Base-by-base conservation (phyloP, 2,888 invertebrate genomes). In the Diachrysia chrysitis region DNA sequence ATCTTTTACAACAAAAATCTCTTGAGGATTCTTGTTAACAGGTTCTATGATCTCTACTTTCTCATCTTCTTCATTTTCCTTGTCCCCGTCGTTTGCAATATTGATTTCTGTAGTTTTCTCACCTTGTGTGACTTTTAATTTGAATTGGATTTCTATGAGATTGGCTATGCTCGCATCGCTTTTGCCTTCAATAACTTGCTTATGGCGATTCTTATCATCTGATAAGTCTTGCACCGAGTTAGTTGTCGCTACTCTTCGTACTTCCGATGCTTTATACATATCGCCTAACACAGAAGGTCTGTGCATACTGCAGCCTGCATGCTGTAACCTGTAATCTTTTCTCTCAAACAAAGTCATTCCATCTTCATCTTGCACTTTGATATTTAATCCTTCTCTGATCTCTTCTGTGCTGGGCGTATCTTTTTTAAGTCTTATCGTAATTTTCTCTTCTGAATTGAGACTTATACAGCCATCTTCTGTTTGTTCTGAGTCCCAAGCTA, bases 81-180 rank as follows among this genome's bases (percentile, higher is more conserved):
- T 77, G 9, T 64, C 63, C 42, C 42, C 63, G 10, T 84, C 85
- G 53, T 89, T 88, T 17, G 78, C 85, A 55, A 90, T 74, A 73
- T 88, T 85, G 1, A 89, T 69, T 70, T 88, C 89, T 25, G 88
- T 85, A 0, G 82, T 86, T 81, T 89, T 89, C 19, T 93, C 90
- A 0, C 87, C 88, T 63, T 89, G 87, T 61, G 85, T 87, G 1
- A 93, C 85, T 73, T 88, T 90, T 9, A 93, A 69, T 66, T 90
- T 91, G 46, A 94, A 89, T 70, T 90, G 87, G 48, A 94, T 92
- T 85, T 93, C 93, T 58, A 93, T 85, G 46, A 89, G 78, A 78
- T 92, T 92, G 12, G 86, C 75, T 37, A 88, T 60, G 73, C 90
- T 92, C 2, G 71, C 72, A 14, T 87, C 83, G 61, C 87, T 90